Base-by-base conservation (phyloP, 2,888 invertebrate genomes). In the Drosophila niveifrons region DNA sequence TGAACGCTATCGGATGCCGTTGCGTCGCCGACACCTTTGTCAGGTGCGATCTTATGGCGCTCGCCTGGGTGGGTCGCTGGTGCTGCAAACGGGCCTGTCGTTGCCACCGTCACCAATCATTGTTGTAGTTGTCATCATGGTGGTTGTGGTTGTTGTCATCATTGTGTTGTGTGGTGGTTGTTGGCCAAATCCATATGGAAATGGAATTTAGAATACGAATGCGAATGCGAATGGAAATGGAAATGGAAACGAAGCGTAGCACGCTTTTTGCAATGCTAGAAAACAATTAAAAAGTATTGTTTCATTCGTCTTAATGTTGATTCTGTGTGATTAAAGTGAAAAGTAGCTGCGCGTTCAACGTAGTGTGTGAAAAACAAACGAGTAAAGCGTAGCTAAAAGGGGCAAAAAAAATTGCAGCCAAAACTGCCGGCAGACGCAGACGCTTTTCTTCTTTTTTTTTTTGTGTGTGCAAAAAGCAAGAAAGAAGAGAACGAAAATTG, bases 51-150 rank as follows among this genome's bases (percentile, higher is more conserved):
- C 92, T 82, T 53, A 88, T 89, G 17, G 76, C 74, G 63, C 92
- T 92, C 47, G 92, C 79, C 63, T 91, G 90, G 15, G 92, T 92
- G 51, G 89, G 82, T 47, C 71, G 70, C 69, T 82, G 86, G 55
- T 80, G 85, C 66, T 80, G 71, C 64, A 90, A 50, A 8, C 90
- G 81, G 17, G 78, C 77, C 56, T 90, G 67, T 88, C 84, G 43
- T 53, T 23, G 23, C 6, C 23, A 23, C 23, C 23, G 23, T 6
- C 51, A 15, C 3, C 23, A 11, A 50, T 34, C 17, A 18, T 18
- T 23, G 29, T 29, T 28, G 11, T 62, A 18, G 28, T 67, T 47
- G 36, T 18, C 36, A n/a, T 51, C 31, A 13, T 67, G 41, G 36
- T 29, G 9, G 36, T 36, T 4, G 36, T n/a, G 36, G 36, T 36